A percentile compares a stretch with the other conserved stretches of the same genome.
Conservation (phyloP, 2,113 vertebrate genomes). For the Crotalus tigris region DNA sequence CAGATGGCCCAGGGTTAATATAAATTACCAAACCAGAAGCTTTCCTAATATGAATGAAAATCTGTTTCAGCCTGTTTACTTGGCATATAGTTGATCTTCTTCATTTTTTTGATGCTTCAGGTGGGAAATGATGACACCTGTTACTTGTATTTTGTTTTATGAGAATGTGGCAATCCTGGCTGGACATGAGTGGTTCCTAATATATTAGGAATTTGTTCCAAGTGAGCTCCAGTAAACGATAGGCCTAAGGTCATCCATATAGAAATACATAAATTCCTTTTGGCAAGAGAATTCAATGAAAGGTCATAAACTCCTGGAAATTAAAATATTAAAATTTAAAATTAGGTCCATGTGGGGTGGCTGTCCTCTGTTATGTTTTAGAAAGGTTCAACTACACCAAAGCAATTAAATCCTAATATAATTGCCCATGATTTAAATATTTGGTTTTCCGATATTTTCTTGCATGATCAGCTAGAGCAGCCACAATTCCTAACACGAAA, state of each 20-base stretch:
- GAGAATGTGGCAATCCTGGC: background rate
- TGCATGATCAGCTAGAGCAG: background rate
- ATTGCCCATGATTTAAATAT: slow-evolving; percentile 24
- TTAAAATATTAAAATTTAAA: background rate
- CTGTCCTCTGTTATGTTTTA: background rate
- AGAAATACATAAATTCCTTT: background rate
- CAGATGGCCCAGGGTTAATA: background rate
- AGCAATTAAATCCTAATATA: slow-evolving; percentile 20
- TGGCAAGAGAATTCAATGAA: background rate
- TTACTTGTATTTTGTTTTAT: background rate
- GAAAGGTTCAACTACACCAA: background rate
- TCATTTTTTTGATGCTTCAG: background rate
- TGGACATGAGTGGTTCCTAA: background rate
- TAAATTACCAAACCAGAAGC: background rate
- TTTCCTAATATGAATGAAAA: background rate
- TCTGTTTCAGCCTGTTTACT: background rate
- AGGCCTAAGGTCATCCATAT: background rate
- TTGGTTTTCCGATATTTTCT: background rate
- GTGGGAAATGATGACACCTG: background rate
- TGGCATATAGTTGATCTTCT: background rate
- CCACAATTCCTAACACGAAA: slow-evolving; percentile 14
- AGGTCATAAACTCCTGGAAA: background rate
- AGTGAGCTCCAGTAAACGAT: background rate
- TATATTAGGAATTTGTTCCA: background rate
- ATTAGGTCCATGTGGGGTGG: background rate